Evolutionary conservation across 2,888 invertebrate species (phyloP).

Genomic region (Malthinus flaveolus): DNA sequence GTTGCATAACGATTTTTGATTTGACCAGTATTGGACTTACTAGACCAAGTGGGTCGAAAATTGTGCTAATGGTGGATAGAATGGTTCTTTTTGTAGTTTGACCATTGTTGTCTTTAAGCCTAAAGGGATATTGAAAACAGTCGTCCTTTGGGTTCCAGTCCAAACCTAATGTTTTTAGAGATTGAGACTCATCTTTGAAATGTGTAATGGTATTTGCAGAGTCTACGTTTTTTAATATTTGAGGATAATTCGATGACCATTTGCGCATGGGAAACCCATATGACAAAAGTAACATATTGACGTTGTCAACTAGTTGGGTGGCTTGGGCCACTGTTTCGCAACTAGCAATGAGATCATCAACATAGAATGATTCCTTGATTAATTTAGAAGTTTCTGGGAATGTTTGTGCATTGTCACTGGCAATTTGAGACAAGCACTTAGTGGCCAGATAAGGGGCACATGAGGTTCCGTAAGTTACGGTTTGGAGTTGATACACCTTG

Average conservation of each 20-base stretch:
- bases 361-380: conserved; percentile 25
- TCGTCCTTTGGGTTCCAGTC: not conserved
- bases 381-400: conserved; percentile 26
- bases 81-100: too few relatives aligned
- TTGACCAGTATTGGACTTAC: not conserved
- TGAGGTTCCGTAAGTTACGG: conserved; percentile 37
- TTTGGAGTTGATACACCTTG: conserved; percentile 29
- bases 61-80: not conserved
- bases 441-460: conserved; percentile 35
- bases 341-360: conserved; percentile 28
- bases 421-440: conserved; percentile 32
- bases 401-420: conserved; percentile 16
- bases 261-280: not conserved
- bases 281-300: too few relatives aligned
- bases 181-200: too few relatives aligned
- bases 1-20: too few relatives aligned
- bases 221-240: not conserved
- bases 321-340: not conserved
- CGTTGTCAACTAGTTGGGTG: not conserved
- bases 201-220: not conserved
- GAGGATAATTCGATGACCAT: not conserved
- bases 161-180: conserved; percentile 5
- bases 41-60: not conserved
- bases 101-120: not conserved
- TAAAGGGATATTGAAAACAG: not conserved